A percentile compares a stretch with the other conserved stretches of the same genome.
These are phyloP conservation scores for Marisa cornuarietis DNA, from an alignment of 1,140 invertebrate species.

Conservation along the genomic window DNA sequence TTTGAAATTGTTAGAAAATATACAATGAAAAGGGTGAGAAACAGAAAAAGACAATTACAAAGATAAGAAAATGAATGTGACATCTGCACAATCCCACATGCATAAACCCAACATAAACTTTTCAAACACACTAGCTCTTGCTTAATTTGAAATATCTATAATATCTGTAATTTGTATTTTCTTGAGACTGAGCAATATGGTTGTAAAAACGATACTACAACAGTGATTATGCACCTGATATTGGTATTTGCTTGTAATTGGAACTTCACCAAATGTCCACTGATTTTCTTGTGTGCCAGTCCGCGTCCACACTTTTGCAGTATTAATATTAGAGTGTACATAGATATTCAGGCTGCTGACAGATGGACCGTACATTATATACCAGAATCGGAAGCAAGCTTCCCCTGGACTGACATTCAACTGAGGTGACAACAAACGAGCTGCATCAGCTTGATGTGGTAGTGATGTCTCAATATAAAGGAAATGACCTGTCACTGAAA, in stretches of 20 bases:
- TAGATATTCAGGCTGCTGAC: slow-evolving; percentile 55
- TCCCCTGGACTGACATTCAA: slow-evolving; percentile 23
- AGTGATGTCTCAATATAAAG: slow-evolving; percentile 67
- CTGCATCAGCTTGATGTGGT: slow-evolving; percentile 74
- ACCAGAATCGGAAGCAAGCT: slow-evolving; percentile 72
- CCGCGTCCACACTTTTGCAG: slow-evolving; percentile 68
- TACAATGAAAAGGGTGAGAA: too few species aligned
- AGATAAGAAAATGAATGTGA: too few species aligned
- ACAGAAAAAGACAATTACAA: too few species aligned
- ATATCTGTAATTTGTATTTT: too few species aligned
- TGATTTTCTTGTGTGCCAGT: slow-evolving; percentile 76
- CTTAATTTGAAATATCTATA: too few species aligned
- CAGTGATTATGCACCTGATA: too few species aligned
- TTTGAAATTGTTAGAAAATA: not conserved
- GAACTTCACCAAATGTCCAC: slow-evolving; percentile 74
- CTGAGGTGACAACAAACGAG: slow-evolving; percentile 71
- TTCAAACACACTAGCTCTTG: too few species aligned
- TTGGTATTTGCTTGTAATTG: too few species aligned
- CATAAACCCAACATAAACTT: too few species aligned
- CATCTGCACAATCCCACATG: too few species aligned
- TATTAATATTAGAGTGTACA: slow-evolving; percentile 8
- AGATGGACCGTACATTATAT: slow-evolving; percentile 78
- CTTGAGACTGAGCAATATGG: too few species aligned
- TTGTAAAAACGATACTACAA: too few species aligned
- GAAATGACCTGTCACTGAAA: slow-evolving; percentile 43